Evolutionary conservation across 2,113 vertebrate genomes (phyloP).

Genomic region (Ailurus styani): DNA sequence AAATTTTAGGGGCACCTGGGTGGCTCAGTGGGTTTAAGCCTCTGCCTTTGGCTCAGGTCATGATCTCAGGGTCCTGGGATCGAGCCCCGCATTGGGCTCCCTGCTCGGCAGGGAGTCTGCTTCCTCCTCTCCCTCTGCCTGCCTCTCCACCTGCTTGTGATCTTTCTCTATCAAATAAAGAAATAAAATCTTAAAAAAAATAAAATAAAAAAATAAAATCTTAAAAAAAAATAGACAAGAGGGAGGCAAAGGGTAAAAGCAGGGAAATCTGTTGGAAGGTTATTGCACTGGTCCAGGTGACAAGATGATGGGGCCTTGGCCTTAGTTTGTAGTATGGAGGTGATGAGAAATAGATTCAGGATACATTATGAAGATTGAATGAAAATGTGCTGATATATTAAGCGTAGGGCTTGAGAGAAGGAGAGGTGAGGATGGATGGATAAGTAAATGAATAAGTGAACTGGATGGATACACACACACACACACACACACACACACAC

Average conservation of each 20-base stretch:
- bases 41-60: too few relatives aligned
- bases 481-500: neutral
- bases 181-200: neutral
- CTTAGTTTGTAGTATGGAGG: neutral
- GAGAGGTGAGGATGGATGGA: neutral
- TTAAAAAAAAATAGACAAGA: neutral
- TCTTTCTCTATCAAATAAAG: too few relatives aligned
- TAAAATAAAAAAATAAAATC: neutral
- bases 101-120: too few relatives aligned
- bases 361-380: neutral
- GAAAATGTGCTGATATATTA: neutral
- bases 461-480: too few relatives aligned
- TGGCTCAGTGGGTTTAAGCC: too few relatives aligned
- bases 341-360: neutral
- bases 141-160: too few relatives aligned
- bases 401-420: neutral
- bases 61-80: too few relatives aligned
- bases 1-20: too few relatives aligned
- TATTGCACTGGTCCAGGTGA: neutral
- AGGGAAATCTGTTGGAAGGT: neutral
- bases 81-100: too few relatives aligned
- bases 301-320: neutral
- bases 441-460: neutral
- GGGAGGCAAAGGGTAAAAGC: neutral
- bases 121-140: too few relatives aligned